Evolutionary conservation across 2,888 invertebrate genomes (phyloP), one percentile per base, ranked within the genome.

Genomic region (Tridacna crocea): DNA sequence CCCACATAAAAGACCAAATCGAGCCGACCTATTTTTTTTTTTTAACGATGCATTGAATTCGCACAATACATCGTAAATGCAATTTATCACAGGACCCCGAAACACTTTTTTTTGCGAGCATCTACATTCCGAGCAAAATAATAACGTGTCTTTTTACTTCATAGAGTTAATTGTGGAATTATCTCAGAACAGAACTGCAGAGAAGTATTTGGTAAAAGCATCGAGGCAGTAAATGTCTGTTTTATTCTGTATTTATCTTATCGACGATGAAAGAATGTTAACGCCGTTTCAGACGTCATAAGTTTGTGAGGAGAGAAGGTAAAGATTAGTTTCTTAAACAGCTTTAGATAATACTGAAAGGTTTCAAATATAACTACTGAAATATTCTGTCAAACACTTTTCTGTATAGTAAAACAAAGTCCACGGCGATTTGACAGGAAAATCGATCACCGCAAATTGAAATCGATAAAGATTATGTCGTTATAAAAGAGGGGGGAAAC

Each of bases 401-500:
- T 36, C 36, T 36, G 36, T 36, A n/a, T 36, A 8, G 2, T 24
- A 60, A n/a, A 51, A 51, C 70, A 70, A 51, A 74, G 24, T 48
- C 74, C 51, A 22, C 60, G 36, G 26, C 65, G 27, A 73, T 72
- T 72, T 78, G 78, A 63, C 78, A 72, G 77, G 36, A 63, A 58
- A 73, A 84, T 77, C 79, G 75, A 79, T 82, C 55, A 65, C 66
- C 46, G 63, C 4, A 26, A 72, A 72, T 65, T 75, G 70, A 60
- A 84, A 84, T 82, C 84, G 77, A 84, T 84, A 81, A 77, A 84
- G 84, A 84, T 81, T 82, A 81, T 82, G 79, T 79, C 58, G 79
- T 68, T 79, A 81, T 79, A 63, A 78, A 70, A 77, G 60, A 58
- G 77, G 27, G 46, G 24, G 48, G 26, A 75, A 75, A 77, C 65